Base-by-base conservation (phyloP, 2,888 invertebrate genomes). In the Dione juno region DNA sequence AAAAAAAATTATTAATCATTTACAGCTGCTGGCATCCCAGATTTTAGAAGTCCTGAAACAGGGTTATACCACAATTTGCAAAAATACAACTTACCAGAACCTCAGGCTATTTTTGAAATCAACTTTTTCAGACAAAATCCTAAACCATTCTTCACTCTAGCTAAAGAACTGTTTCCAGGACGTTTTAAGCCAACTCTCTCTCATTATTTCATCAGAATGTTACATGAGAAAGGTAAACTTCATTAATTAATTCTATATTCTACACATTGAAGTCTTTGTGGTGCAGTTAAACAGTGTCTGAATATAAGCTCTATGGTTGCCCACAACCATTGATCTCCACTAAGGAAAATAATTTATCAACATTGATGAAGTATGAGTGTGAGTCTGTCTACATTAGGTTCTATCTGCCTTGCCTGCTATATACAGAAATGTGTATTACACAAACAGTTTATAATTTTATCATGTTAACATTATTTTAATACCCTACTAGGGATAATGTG, bases 11-110 rank as follows among this genome's bases (percentile, higher is more conserved):
- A 21, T 43, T 61, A 21, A 28, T 19, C 66, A 52, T 53, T 88
- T 94, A 70, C 85, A 97, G 97, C 98, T 81, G 98, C 98, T 68
- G 99, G 99, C 45, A 99, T 99, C 78, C 99, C 99, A 21, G 99
- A 99, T 86, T 99, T 99, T 86, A 95, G 99, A 28, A 97, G 98
- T 21, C 98, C 98, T 0, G 97, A 96, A 40, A 97, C 97, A 67
- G 99, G 99, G 0, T 93, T 99, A 0, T 99, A 99, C 85, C 95
- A 97, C 85, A 98, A 99, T 85, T 92, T 99, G 58, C 95, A 96
- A 78, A 97, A 98, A 84, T 99, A 98, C 86, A 95, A 98, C 77
- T 92, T 99, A 54, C 98, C 98, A 0, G 95, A 97, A 89, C 98
- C 99, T 0, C 96, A 97, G 84, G 97, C 98, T 0, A 97, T 99